Base-by-base conservation (phyloP, 2,888 invertebrate genomes). In the Hydroisotoma schaefferi region DNA sequence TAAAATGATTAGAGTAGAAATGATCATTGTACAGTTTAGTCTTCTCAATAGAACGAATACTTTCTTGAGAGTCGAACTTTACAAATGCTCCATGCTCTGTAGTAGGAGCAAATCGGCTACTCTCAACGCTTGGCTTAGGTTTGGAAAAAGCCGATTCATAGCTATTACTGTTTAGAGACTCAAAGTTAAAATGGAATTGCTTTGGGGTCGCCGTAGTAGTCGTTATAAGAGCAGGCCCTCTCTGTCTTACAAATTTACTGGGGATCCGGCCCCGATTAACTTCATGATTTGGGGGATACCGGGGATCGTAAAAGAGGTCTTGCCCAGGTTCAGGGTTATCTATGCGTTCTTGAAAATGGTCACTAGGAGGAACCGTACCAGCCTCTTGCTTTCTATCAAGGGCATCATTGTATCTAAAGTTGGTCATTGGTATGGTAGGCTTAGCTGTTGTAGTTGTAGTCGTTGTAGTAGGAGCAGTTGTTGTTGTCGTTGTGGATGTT, bases 281-380 rank as follows among this genome's bases (percentile, higher is more conserved):
- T 43, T 69, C 68, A 47, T 72, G 71, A 52, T 70, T 66, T n/a
- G 71, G 71, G 18, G 71, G 67, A 57, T 38, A 70, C 6, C 71
- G 54, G 0, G 71, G 71, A 43, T 72, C 71, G 37, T 72, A 72
- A 22, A 47, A 40, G 25, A 52, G 57, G 15, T 46, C 44, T 15
- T 51, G 38, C 10, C 43, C 59, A 22, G 12, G 12, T 53, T 46
- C 22, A 22, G 6, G 46, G 5, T 6, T 22, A 46, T 46, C 6
- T 6, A 18, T 20, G 5, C 46, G 15, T 10, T 4, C 26, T 46
- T 20, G 4, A 26, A 40, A 40, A 15, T 46, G 20, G 18, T 43
- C 26, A 4, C 23, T 20, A 10, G 47, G 5, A 2, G 54, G 56
- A 2, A 18, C 55, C 37, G 38, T 54, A 52, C 55, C 58, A 26